Evolutionary conservation across 1,140 invertebrate genomes (phyloP).

Genomic region (Acromyrmex heyeri): DNA sequence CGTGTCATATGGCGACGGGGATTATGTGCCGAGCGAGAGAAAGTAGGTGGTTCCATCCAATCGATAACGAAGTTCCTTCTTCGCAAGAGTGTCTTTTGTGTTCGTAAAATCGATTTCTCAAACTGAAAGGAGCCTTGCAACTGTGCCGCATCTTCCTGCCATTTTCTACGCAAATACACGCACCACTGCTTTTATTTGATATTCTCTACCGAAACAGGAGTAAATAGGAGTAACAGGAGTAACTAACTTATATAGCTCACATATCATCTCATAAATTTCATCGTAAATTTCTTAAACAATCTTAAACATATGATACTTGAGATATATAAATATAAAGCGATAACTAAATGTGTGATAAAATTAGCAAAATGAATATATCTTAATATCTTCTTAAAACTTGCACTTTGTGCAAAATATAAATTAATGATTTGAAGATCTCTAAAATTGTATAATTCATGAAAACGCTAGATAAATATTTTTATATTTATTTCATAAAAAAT

Average conservation of each 20-base stretch:
- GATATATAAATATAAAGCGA: background rate
- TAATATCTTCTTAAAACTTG: background rate
- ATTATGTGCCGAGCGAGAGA: slow-evolving; percentile 29
- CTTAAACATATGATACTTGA: background rate
- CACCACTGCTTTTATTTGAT: slow-evolving; percentile 22
- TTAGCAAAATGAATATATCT: background rate
- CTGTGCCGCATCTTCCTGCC: slow-evolving; percentile 32
- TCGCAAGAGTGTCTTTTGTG: slow-evolving; percentile 34
- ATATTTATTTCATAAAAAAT: background rate
- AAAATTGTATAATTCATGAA: slow-evolving; percentile 5
- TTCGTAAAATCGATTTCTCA: slow-evolving; percentile 24
- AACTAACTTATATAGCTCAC: background rate
- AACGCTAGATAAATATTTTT: background rate
- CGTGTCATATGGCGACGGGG: slow-evolving; percentile 23
- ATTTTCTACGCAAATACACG: slow-evolving; percentile 50
- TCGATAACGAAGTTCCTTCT: slow-evolving; percentile 41
- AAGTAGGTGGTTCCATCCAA: slow-evolving; percentile 40
- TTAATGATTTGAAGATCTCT: background rate
- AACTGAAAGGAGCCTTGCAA: slow-evolving; percentile 37
- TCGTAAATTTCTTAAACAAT: slow-evolving; percentile 1
- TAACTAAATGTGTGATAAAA: background rate
- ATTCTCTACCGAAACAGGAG: background rate
- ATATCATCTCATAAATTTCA: background rate
- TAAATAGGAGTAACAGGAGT: no score
- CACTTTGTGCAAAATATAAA: background rate